Evolutionary conservation across 2,113 vertebrate genomes (phyloP).

Genomic region (Osmerus eperlanus): DNA sequence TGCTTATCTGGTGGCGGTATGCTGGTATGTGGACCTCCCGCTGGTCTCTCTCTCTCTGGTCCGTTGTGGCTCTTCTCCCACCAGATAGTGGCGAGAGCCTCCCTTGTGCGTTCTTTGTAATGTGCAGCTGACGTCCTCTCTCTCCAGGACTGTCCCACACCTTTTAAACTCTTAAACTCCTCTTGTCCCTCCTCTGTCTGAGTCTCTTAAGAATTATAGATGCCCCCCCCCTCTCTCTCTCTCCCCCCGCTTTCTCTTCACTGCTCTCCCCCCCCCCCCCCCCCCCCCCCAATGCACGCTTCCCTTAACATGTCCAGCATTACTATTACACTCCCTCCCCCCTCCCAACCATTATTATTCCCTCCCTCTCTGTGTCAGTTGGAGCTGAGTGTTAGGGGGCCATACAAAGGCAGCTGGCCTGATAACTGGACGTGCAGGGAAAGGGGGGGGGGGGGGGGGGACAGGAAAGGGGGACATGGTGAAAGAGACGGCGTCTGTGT

Average conservation of each 20-base stretch:
- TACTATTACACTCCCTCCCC: background rate
- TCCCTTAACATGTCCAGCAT: background rate
- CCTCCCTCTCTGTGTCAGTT: background rate
- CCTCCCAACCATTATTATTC: conserved; percentile 25
- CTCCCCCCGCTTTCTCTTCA: conserved; percentile 12
- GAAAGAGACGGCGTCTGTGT: conserved; percentile 19
- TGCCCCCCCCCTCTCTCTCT: background rate
- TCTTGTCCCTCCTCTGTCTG: conserved; percentile 18
- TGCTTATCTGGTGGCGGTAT: conserved; percentile 44
- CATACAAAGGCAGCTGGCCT: conserved; percentile 30
- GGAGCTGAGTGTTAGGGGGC: conserved; percentile 27
- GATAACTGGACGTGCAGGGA: conserved; percentile 60
- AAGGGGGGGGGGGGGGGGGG: conserved; percentile 10
- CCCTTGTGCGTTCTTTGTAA: conserved; percentile 25
- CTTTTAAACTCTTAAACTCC: background rate
- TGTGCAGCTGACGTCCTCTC: background rate
- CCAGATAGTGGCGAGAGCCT: too few species aligned
- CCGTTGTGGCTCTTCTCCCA: conserved; percentile 31
- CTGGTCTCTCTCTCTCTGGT: conserved; percentile 21
- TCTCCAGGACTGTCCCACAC: conserved; percentile 38
- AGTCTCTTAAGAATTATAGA: too few species aligned
- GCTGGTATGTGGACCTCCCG: conserved; percentile 21
- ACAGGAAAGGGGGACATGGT: conserved; percentile 47
- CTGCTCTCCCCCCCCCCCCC: background rate
- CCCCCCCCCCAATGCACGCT: background rate